A percentile compares a stretch with the other conserved stretches of the same genome.
Evolutionary conservation across 2,113 vertebrate genomes (phyloP).

Genomic region (Hipposideros armiger): DNA sequence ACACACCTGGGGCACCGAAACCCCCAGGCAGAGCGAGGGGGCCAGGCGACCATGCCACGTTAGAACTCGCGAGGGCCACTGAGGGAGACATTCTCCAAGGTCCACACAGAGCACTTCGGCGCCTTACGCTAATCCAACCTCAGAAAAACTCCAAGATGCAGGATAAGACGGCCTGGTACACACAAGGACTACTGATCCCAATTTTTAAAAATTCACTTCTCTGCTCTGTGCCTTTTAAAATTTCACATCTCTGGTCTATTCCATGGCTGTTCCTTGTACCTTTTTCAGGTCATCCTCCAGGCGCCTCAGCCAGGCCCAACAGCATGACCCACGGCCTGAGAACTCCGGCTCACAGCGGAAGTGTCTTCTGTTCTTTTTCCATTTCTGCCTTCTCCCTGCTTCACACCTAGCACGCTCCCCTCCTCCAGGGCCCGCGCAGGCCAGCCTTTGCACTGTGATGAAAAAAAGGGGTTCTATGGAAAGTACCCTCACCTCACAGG

Average conservation of each 20-base stretch:
- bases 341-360: too few relatives aligned
- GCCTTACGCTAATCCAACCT: neutral
- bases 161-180: rapidly evolving
- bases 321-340: rapidly evolving
- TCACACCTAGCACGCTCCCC: too few relatives aligned
- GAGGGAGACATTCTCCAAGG: neutral
- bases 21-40: neutral
- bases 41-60: rapidly evolving
- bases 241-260: neutral
- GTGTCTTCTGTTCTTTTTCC: rapidly evolving
- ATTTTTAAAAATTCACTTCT: neutral
- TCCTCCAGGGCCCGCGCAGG: too few relatives aligned
- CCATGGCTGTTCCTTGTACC: rapidly evolving
- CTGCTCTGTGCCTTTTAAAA: too few relatives aligned
- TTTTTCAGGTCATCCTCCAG: too few relatives aligned
- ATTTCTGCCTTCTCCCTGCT: neutral
- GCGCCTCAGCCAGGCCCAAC: neutral
- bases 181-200: neutral
- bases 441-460: neutral
- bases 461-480: neutral
- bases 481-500: neutral
- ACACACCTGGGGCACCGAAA: rapidly evolving
- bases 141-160: neutral
- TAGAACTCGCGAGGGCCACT: rapidly evolving
- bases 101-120: neutral